Evolutionary conservation across 2,113 vertebrate species (phyloP).

Genomic region (Anolis carolinensis): DNA sequence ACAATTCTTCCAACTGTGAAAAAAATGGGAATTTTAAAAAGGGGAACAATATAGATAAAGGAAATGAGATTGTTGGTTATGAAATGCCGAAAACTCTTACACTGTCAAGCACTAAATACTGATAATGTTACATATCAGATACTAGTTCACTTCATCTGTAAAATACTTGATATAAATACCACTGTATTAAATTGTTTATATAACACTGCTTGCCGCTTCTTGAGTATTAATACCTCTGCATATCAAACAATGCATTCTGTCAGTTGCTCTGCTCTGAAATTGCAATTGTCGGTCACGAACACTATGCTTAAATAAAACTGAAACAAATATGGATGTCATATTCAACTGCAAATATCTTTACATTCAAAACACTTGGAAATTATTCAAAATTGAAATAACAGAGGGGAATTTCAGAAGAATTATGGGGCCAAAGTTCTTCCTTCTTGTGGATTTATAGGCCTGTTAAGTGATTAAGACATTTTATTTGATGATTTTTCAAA

Average conservation of each 20-base stretch:
- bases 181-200: background rate
- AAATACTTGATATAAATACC: background rate
- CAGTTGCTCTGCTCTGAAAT: too few species aligned
- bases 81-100: background rate
- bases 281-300: background rate
- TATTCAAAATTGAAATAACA: background rate
- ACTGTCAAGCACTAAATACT: background rate
- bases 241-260: background rate
- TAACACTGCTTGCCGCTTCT: background rate
- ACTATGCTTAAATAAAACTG: background rate
- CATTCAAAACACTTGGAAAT: background rate
- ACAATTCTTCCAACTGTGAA: background rate
- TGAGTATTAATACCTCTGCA: background rate
- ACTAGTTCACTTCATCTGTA: background rate
- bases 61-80: background rate
- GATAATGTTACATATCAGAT: background rate
- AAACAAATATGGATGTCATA: background rate
- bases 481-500: too few species aligned
- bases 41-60: background rate
- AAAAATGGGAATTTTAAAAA: background rate
- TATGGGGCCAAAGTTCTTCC: background rate
- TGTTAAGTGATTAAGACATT: background rate
- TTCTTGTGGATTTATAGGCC: too few species aligned
- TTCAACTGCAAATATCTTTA: background rate
- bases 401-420: background rate